Percentiles rank a stretch among this genome's conserved stretches.
Evolutionary conservation across 2,113 vertebrate genomes (phyloP).

Genomic region (Elaphurus davidianus): DNA sequence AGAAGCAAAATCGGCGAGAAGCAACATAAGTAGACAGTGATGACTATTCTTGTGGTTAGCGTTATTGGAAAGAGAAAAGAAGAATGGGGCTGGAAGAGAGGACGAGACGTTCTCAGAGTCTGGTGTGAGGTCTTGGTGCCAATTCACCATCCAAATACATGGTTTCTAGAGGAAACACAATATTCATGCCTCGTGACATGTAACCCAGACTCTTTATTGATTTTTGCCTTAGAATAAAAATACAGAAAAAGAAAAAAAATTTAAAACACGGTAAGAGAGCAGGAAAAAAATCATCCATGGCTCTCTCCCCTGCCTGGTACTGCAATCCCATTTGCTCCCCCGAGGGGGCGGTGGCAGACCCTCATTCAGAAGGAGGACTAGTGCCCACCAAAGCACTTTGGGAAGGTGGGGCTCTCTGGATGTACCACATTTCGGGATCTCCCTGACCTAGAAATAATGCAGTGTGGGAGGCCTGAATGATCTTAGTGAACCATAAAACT

Average conservation of each 20-base stretch:
- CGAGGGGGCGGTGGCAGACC: background rate
- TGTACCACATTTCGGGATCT: background rate
- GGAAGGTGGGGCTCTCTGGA: background rate
- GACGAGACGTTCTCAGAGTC: slow-evolving; percentile 45
- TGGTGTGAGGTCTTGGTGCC: slow-evolving; percentile 17
- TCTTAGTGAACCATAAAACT: background rate
- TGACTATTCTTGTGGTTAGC: slow-evolving; percentile 51
- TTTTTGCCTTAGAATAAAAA: slow-evolving; percentile 56
- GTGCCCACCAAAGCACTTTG: background rate
- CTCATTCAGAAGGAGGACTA: background rate
- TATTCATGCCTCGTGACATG: slow-evolving; percentile 49
- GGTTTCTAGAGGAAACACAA: slow-evolving; percentile 62
- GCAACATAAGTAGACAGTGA: background rate
- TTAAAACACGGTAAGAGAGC: slow-evolving; percentile 13
- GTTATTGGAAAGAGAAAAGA: slow-evolving; percentile 45
- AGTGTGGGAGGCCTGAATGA: background rate
- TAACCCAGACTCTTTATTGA: slow-evolving; percentile 3
- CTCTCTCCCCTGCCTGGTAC: background rate
- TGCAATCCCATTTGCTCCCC: background rate
- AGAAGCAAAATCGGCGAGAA: background rate
- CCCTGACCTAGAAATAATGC: background rate
- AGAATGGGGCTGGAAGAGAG: slow-evolving; percentile 16
- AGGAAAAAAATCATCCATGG: background rate
- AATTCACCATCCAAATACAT: slow-evolving; percentile 45
- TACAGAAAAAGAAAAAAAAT: background rate